Base-by-base conservation (phyloP, 1,140 invertebrate genomes). In the Mercenaria mercenaria region DNA sequence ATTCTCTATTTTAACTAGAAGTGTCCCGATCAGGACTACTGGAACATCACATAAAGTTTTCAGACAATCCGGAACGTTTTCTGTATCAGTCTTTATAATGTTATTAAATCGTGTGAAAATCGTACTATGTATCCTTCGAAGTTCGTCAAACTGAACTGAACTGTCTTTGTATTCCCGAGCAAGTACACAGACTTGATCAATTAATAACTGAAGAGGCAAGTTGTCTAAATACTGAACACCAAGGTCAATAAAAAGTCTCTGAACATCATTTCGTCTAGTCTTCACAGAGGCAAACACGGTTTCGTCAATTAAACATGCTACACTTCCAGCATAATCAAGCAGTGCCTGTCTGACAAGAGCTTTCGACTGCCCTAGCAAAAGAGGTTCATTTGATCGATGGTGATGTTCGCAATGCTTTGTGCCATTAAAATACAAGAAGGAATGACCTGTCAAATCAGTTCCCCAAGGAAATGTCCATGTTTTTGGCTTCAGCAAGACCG, bases 401-500 rank as follows among this genome's bases (percentile, higher is more conserved):
- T 56, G 50, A 20, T 6, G 6, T n/a, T 37, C 18, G 18, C 76
- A 79, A 32, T 52, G 26, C 10, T 23, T 50, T 8, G 20, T 13
- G 3, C 32, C n/a, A 52, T 37, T 32, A 20, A 56, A 37, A 74
- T 39, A 8, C 1, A 77, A 15, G 50, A 29, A 6, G 8, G 41
- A 29, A 34, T 23, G 34, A 23, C 18, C 29, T 15, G 15, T n/a
- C 18, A 47, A n/a, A 13, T 85, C 50, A 47, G 64, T 34, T 26
- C 11, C n/a, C 83, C 83, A 85, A 37, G 83, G 37, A 74, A 74
- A 85, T 6, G 13, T 34, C 83, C 83, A 85, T 10, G 20, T 37
- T 39, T 50, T 74, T 56, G 83, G 83, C 47, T 59, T 72, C 0
- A 11, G 18, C 13, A 85, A 56, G 4, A 74, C 67, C 4, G 83